phyloP scores from a whole-genome alignment of 1,140 invertebrate species.

The Ostrea denselamellosa region DNA sequence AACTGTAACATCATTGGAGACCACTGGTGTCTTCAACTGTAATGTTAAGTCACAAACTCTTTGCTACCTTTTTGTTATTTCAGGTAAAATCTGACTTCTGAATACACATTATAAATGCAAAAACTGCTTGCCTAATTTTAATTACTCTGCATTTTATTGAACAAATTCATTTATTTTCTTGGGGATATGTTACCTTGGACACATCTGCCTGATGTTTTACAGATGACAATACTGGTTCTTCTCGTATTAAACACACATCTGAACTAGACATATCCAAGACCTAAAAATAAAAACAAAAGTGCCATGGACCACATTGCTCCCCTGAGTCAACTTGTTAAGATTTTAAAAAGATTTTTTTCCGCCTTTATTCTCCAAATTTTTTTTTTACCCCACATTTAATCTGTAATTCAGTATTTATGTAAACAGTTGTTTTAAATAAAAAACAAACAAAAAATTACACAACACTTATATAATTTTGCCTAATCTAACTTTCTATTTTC shows the following conservation, averaged over 20 bases:
- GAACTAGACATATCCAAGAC: not conserved
- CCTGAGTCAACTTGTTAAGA: no score
- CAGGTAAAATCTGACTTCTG: not conserved
- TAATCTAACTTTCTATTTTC: no score
- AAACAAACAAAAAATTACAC: no score
- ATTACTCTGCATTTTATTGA: no score
- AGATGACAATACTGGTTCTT: not conserved
- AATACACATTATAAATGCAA: not conserved
- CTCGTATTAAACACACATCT: not conserved
- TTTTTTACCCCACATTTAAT: no score
- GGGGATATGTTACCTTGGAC: not conserved
- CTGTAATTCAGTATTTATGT: no score
- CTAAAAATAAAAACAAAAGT: slow-evolving; percentile 6
- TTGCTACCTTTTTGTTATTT: not conserved
- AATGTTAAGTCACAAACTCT: slow-evolving; percentile 50
- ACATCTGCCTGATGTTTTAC: not conserved
- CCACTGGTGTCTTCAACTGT: slow-evolving; percentile 71
- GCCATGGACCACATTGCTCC: not conserved
- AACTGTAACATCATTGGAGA: slow-evolving; percentile 71
- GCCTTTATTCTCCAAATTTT: not conserved
- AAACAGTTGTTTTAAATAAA: no score
- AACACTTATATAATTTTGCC: no score
- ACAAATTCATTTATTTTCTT: not conserved
- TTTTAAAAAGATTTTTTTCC: no score
- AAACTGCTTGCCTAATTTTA: no score